These are phyloP conservation scores for Hydrolagus affinis DNA, from an alignment of 2,113 vertebrate species.

Conservation along the genomic window DNA sequence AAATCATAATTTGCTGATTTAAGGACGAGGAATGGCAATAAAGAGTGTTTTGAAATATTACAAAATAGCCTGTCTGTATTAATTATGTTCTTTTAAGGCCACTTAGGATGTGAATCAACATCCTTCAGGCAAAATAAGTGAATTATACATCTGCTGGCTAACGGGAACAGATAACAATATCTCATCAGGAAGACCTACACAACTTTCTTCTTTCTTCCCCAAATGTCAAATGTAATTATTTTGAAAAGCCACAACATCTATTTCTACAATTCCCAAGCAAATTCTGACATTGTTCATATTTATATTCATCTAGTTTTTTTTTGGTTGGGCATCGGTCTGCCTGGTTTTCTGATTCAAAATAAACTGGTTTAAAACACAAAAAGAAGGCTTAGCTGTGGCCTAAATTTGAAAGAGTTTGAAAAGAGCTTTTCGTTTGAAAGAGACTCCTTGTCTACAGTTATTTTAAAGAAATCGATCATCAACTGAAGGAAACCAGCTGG, in stretches of 20 bases:
- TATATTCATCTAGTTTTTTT: neutral
- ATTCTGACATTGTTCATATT: neutral
- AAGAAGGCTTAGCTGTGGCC: neutral
- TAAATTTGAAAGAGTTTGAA: too few species aligned
- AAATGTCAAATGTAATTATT: constrained; percentile 30
- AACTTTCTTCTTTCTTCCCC: constrained; percentile 16
- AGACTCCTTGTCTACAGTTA: neutral
- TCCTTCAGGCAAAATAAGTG: constrained; percentile 28
- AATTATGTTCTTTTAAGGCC: constrained; percentile 26
- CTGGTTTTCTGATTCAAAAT: constrained; percentile 8
- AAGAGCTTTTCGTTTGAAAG: neutral
- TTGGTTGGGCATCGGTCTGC: neutral
- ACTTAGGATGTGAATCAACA: constrained; percentile 30
- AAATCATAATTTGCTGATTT: constrained; percentile 28
- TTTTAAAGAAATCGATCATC: neutral
- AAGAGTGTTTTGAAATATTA: constrained; percentile 30
- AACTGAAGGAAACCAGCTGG: too few species aligned
- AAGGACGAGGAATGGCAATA: constrained; percentile 15
- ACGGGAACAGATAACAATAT: constrained; percentile 20
- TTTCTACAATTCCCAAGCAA: neutral
- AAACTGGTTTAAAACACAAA: neutral
- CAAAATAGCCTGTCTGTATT: constrained; percentile 26
- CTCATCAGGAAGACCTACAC: constrained; percentile 23
- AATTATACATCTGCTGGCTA: constrained; percentile 29
- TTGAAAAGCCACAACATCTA: neutral